Evolutionary conservation across 2,113 vertebrate genomes (phyloP).

Genomic region (Coptodon rendalli): DNA sequence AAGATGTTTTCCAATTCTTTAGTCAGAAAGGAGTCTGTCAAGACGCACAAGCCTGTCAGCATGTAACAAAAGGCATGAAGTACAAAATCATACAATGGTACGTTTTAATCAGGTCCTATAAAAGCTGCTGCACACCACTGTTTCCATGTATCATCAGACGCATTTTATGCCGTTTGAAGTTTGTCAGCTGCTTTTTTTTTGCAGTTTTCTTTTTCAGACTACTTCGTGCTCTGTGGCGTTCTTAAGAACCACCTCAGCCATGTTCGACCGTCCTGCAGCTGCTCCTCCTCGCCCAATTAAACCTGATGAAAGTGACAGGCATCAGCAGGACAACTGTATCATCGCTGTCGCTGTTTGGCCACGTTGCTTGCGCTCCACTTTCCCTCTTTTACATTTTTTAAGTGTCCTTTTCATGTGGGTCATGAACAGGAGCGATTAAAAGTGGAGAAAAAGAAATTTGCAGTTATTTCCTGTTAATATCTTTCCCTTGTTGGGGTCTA

Average conservation of each 20-base stretch:
- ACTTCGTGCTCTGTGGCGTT: background rate
- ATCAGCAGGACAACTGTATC: background rate
- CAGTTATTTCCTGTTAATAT: slow-evolving; percentile 57
- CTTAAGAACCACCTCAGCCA: background rate
- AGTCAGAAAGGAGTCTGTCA: background rate
- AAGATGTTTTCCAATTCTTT: background rate
- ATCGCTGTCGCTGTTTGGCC: background rate
- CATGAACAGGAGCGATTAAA: slow-evolving; percentile 12
- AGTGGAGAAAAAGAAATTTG: slow-evolving; percentile 21
- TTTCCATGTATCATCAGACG: background rate
- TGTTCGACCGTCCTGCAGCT: background rate
- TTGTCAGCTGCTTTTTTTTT: background rate
- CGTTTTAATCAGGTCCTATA: background rate
- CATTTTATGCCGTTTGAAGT: background rate
- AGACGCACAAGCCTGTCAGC: background rate
- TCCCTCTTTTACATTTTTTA: slow-evolving; percentile 5
- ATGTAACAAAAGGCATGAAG: background rate
- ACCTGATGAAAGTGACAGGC: background rate
- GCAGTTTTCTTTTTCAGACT: background rate
- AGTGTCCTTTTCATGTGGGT: background rate
- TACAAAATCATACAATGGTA: background rate
- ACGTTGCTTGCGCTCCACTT: background rate
- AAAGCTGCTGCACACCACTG: background rate
- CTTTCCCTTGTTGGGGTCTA: slow-evolving; percentile 41
- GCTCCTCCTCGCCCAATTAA: background rate